Conservation (phyloP, 2,113 vertebrate genomes). For the Eudorcas thomsonii region DNA sequence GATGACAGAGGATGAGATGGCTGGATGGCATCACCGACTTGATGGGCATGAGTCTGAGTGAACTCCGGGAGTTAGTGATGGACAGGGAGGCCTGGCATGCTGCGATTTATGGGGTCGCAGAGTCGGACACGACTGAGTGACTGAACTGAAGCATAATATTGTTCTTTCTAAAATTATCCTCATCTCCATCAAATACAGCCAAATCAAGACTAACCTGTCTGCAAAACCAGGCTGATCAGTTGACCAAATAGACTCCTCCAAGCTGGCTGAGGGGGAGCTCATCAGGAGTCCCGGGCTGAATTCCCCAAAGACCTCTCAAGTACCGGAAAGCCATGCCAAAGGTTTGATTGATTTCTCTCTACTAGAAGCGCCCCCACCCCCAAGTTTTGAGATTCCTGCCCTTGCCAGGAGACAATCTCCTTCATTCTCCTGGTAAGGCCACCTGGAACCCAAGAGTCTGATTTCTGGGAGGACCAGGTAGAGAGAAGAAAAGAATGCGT, state of each 20-base stretch:
- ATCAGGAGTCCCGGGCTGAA: background rate
- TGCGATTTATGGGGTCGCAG: too few species aligned
- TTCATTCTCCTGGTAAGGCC: background rate
- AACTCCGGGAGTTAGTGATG: too few species aligned
- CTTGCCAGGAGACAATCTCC: background rate
- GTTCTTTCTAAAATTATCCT: background rate
- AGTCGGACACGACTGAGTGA: too few species aligned
- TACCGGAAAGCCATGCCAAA: background rate
- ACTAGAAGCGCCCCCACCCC: background rate
- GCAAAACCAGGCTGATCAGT: background rate
- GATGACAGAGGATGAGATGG: too few species aligned
- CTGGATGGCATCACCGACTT: too few species aligned
- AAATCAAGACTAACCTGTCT: background rate
- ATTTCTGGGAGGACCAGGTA: background rate
- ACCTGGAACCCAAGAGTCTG: background rate
- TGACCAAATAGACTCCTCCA: background rate
- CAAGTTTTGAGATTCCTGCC: background rate
- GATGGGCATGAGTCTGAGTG: too few species aligned
- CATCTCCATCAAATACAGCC: background rate
- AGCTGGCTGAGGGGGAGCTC: background rate
- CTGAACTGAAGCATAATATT: background rate
- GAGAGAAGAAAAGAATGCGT: background rate
- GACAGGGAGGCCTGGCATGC: too few species aligned
- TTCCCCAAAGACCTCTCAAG: background rate
- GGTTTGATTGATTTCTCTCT: background rate